These are phyloP conservation scores for Orchestes rusci DNA, from an alignment of 2,888 invertebrate genomes.

Conservation along the genomic window DNA sequence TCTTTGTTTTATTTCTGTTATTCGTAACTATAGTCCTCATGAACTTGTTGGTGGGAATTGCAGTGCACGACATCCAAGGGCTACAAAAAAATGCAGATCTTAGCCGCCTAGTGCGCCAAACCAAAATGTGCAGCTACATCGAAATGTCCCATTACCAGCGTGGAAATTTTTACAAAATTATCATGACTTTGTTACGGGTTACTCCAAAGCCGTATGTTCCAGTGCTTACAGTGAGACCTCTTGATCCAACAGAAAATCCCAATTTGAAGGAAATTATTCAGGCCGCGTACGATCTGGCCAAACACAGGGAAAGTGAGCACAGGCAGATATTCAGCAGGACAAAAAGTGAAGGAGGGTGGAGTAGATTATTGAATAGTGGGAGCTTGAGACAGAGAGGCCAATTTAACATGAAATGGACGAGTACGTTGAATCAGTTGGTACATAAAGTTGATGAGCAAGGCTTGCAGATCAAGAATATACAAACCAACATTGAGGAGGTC, in stretches of 20 bases:
- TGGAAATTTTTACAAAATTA: constrained; percentile 66
- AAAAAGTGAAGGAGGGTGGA: constrained; percentile 58
- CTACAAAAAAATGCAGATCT: constrained; percentile 78
- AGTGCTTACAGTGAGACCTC: constrained; percentile 72
- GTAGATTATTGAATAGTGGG: constrained; percentile 34
- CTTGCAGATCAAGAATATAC: constrained; percentile 58
- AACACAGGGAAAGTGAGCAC: constrained; percentile 55
- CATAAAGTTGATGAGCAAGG: constrained; percentile 59
- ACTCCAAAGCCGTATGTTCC: constrained; percentile 76
- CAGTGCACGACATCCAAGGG: constrained; percentile 82
- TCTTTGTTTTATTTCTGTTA: constrained; percentile 70
- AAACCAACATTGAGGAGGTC: constrained; percentile 58
- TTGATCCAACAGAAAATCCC: constrained; percentile 75
- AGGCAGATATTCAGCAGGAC: constrained; percentile 27
- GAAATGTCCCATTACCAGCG: constrained; percentile 75
- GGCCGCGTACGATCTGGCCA: constrained; percentile 74
- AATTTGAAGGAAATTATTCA: constrained; percentile 71
- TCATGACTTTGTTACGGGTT: constrained; percentile 66
- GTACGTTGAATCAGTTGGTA: constrained; percentile 43
- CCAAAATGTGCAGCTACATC: constrained; percentile 77
- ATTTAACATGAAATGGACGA: constrained; percentile 44
- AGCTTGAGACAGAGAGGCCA: constrained; percentile 28
- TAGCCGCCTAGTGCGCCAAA: constrained; percentile 75
- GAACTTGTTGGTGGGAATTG: constrained; percentile 80
- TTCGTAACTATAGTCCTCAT: constrained; percentile 80